Evolutionary conservation across 2,797 vertebrate species (phyloP), one percentile per base, ranked within the genome.

Genomic region (Pangasius macronema): DNA sequence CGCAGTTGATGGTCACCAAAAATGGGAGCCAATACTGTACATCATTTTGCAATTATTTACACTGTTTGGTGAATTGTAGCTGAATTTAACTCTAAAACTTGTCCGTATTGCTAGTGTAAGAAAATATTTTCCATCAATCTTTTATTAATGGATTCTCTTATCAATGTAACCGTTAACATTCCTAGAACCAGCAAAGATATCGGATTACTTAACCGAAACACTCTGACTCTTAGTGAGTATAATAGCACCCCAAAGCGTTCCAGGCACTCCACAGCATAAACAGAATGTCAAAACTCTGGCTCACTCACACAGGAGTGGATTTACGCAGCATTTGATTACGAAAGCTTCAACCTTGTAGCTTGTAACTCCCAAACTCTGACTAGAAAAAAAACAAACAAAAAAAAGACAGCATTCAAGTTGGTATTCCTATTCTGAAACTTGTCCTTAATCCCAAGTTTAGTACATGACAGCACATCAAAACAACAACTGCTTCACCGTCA

Each of bases 181-280:
- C 49, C 75, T 30, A 30, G 46, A 51, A 24, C 46, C 2, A 14
- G 73, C 46, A 72, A 72, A 46, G 33, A 39, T 70, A 18, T 36
- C 18, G 10, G 20, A 46, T 75, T 75, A 55, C 75, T 77, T 22
- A n/a, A 77, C n/a, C 20, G n/a, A 55, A 73, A n/a, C 5, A 68
- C 46, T 5, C 51, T 27, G 59, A 68, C 86, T 77, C 68, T 84
- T 76, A 30, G n/a, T 51, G 57, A 85, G 20, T 77, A 39, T 63
- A 33, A 30, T 3, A 86, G 36, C 22, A 30, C 55, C 7, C 65
- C 7, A 1, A 85, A 85, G 68, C 86, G 18, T 87, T 89, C 83
- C 85, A 87, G 85, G 67, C 68, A 82, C 87, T 86, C 57, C 46
- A 53, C 61, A 61, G 67, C 2, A 68, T 89, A 91, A 90, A 91